Evolutionary conservation across 2,888 invertebrate genomes (phyloP).

Genomic region (Netelia inedita): DNA sequence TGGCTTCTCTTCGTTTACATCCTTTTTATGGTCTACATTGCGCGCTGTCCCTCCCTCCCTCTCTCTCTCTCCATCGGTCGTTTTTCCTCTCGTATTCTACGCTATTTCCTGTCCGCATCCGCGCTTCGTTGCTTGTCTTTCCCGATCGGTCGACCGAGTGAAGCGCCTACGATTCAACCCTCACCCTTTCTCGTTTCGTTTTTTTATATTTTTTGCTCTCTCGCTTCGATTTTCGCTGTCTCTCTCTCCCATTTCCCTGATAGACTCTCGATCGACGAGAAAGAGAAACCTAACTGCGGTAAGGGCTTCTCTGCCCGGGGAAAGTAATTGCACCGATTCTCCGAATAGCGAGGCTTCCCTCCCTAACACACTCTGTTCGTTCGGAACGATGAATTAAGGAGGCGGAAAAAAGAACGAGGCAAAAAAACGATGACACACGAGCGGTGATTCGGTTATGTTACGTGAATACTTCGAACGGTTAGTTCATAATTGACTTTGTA

Average conservation of each 20-base stretch:
- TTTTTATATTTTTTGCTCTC: conserved; percentile 14
- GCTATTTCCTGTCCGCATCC: conserved; percentile 30
- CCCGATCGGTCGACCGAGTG: conserved; percentile 42
- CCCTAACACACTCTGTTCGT: conserved; percentile 2
- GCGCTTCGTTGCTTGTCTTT: conserved; percentile 14
- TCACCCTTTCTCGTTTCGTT: conserved; percentile 9
- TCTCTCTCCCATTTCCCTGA: conserved; percentile 43
- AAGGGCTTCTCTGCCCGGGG: conserved; percentile 38
- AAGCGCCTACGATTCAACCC: conserved; percentile 22
- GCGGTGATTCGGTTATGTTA: neutral
- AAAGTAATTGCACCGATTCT: conserved; percentile 69
- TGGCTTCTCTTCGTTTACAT: conserved; percentile 73
- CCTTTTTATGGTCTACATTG: conserved; percentile 71
- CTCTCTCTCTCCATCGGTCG: conserved; percentile 7
- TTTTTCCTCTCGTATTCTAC: conserved; percentile 38
- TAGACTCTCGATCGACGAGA: conserved; percentile 60
- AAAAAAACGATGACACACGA: neutral
- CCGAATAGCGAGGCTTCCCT: conserved; percentile 27
- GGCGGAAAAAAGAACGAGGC: neutral
- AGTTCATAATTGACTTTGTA: neutral
- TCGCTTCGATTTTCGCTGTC: conserved; percentile 29
- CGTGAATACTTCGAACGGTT: neutral
- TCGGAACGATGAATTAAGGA: conserved; percentile 14
- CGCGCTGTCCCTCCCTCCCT: conserved; percentile 12
- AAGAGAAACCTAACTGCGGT: conserved; percentile 41